phyloP scores from a whole-genome alignment of 2,888 invertebrate genomes.

The Volucella inanis region DNA sequence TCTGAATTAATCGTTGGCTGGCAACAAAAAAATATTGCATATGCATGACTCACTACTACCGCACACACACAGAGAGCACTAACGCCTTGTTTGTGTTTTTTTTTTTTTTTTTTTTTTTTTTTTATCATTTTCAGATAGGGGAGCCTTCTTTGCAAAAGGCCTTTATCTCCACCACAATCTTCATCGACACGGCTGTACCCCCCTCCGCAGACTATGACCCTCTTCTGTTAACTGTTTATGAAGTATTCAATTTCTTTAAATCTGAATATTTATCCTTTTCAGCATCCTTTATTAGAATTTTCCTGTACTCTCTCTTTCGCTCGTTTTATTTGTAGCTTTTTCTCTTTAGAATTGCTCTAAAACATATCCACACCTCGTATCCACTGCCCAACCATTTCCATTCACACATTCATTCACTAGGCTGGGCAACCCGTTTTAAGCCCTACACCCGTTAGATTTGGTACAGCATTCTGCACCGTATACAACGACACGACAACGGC shows the following conservation, averaged over 20 bases:
- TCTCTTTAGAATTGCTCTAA: not conserved
- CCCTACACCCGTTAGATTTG: slow-evolving; percentile 59
- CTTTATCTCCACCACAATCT: slow-evolving; percentile 56
- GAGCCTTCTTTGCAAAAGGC: slow-evolving; percentile 40
- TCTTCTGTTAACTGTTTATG: slow-evolving; percentile 64
- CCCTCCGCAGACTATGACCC: slow-evolving; percentile 61
- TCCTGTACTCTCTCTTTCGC: slow-evolving; percentile 26
- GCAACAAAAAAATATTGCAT: slow-evolving; percentile 53
- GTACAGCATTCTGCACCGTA: slow-evolving; percentile 45
- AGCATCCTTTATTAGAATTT: slow-evolving; percentile 69
- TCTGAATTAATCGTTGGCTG: slow-evolving; percentile 59
- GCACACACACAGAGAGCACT: slow-evolving; percentile 43
- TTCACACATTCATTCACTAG: slow-evolving; percentile 64
- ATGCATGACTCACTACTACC: slow-evolving; percentile 65
- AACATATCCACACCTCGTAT: slow-evolving; percentile 10
- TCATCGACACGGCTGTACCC: slow-evolving; percentile 11
- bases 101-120: no score
- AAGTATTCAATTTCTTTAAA: slow-evolving; percentile 70
- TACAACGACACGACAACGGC: not conserved
- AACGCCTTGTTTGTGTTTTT: slow-evolving; percentile 40
- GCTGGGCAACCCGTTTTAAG: slow-evolving; percentile 42
- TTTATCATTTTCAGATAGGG: slow-evolving; percentile 5
- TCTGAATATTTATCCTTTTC: slow-evolving; percentile 70
- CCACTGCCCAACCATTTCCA: slow-evolving; percentile 52
- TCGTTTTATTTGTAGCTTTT: slow-evolving; percentile 11